Percentiles rank a stretch among this genome's conserved stretches.
Evolutionary conservation across 2,113 vertebrate species (phyloP).

Genomic region (Antechinus stuartii): DNA sequence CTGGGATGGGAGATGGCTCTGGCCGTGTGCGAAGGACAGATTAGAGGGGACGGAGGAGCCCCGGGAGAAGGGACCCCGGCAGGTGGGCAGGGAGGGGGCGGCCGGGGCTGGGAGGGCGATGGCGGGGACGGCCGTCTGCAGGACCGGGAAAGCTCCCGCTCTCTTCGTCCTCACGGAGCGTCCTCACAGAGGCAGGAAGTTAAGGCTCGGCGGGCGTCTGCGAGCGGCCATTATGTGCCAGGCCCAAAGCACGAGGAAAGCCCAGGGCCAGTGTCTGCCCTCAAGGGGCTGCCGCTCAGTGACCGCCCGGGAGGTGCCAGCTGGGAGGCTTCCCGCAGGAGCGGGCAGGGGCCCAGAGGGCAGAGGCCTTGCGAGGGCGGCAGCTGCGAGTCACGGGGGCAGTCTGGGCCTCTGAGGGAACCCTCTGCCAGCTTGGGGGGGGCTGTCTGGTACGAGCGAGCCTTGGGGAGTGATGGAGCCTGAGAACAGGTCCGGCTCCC

Average conservation of each 20-base stretch:
- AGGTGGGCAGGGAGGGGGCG: no score
- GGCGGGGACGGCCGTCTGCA: no score
- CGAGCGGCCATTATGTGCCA: background rate
- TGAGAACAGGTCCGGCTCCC: background rate
- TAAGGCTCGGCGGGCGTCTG: background rate
- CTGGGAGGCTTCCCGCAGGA: background rate
- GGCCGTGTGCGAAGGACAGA: background rate
- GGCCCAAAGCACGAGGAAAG: background rate
- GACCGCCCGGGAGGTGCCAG: no score
- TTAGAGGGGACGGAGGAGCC: background rate
- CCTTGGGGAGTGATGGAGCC: background rate
- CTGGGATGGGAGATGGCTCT: background rate
- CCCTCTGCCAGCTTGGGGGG: no score
- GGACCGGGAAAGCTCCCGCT: no score
- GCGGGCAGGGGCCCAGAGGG: background rate
- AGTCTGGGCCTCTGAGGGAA: background rate
- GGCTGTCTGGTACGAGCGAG: background rate
- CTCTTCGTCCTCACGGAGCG: background rate
- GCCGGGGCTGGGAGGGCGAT: no score
- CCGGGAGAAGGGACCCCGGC: background rate
- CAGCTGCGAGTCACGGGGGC: background rate
- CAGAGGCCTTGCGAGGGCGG: background rate
- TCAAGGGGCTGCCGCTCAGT: background rate
- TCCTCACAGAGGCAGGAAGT: background rate
- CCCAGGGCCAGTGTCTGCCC: background rate